Conservation (phyloP, 2,888 invertebrate species). For the Gortyna flavago region DNA sequence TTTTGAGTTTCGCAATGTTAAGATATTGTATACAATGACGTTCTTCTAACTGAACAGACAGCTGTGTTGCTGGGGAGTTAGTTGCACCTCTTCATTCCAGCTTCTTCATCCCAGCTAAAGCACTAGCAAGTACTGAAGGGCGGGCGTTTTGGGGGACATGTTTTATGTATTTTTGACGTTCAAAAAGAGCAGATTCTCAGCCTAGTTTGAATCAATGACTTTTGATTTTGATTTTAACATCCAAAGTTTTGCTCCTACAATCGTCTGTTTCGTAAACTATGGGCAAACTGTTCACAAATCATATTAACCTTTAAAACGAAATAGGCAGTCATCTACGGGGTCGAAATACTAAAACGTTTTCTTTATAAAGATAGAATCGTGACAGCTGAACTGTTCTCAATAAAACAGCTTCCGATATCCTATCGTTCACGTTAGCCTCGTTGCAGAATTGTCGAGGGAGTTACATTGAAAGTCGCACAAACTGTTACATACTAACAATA, state of each 20-base stretch:
- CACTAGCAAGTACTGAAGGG: no score
- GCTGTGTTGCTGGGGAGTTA: not conserved
- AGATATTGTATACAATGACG: not conserved
- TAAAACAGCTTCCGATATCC: slow-evolving; percentile 21
- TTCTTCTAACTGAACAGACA: not conserved
- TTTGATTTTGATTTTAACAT: not conserved
- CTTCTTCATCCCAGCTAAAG: no score
- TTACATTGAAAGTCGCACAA: slow-evolving; percentile 5
- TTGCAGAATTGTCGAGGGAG: slow-evolving; percentile 20
- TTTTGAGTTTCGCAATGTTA: not conserved
- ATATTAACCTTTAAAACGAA: not conserved
- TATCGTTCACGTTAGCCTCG: slow-evolving; percentile 8
- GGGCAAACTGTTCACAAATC: not conserved
- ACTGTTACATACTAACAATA: slow-evolving; percentile 36
- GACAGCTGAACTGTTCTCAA: slow-evolving; percentile 5
- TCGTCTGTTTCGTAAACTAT: not conserved
- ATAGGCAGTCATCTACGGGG: not conserved
- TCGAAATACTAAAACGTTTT: not conserved
- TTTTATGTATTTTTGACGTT: no score
- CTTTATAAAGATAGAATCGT: not conserved
- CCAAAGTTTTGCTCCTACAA: no score
- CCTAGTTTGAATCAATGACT: no score
- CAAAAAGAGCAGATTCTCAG: no score
- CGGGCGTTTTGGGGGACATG: no score
- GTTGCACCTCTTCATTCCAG: no score